A percentile compares a stretch with the other conserved stretches of the same genome.
Conservation (phyloP, 2,888 invertebrate species). For the Scrobipalpa atriplicella region DNA sequence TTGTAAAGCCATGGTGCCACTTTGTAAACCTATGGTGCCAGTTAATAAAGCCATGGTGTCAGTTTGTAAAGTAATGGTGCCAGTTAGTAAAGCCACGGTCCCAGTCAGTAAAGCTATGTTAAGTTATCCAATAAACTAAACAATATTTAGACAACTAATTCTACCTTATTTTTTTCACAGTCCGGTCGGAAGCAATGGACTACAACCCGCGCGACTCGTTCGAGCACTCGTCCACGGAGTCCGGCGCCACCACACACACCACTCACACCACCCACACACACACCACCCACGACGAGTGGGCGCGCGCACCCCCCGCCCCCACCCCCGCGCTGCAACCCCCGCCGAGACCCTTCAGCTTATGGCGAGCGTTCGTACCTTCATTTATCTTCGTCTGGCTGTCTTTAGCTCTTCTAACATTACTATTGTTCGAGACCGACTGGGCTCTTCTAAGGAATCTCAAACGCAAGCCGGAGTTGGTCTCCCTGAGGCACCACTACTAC, state of each 20-base stretch:
- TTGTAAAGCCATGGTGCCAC: neutral
- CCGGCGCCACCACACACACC: conserved; percentile 82
- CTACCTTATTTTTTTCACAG: conserved; percentile 34
- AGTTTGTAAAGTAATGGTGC: neutral
- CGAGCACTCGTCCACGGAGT: conserved; percentile 87
- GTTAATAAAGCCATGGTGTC: neutral
- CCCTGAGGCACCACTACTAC: conserved; percentile 91
- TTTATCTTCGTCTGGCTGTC: conserved; percentile 88
- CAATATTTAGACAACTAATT: too few relatives aligned
- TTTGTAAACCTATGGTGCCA: neutral
- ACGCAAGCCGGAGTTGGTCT: conserved; percentile 89
- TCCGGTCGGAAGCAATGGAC: conserved; percentile 73
- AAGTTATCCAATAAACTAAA: too few relatives aligned
- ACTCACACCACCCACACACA: conserved; percentile 46
- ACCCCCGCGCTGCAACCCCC: conserved; percentile 51
- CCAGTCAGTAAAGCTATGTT: neutral
- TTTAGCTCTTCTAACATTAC: conserved; percentile 85
- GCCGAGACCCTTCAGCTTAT: conserved; percentile 80
- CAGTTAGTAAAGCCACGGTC: neutral
- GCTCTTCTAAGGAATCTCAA: conserved; percentile 86
- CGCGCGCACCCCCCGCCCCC: conserved; percentile 62
- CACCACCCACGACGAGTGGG: conserved; percentile 35
- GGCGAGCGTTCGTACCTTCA: conserved; percentile 90
- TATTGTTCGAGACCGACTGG: conserved; percentile 91
- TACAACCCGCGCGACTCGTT: conserved; percentile 87